Evolutionary conservation across 2,113 vertebrate genomes (phyloP).

Genomic region (Bujurquina vittata): DNA sequence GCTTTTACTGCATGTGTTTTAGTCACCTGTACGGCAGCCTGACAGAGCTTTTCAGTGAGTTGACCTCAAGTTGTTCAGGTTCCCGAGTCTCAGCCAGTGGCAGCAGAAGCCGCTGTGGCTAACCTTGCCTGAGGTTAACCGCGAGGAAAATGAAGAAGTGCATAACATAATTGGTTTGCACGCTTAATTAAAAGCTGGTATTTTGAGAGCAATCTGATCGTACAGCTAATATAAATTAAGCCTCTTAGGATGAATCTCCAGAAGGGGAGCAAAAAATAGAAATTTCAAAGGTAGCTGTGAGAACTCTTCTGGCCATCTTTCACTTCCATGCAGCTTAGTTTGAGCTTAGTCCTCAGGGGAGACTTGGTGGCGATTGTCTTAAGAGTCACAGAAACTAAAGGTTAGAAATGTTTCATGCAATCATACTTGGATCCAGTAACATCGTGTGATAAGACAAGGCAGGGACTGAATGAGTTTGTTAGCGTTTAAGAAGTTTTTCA

Average conservation of each 20-base stretch:
- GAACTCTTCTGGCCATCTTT: constrained; percentile 48
- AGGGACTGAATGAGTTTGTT: not conserved
- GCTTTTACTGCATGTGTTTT: not conserved
- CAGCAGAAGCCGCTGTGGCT: not conserved
- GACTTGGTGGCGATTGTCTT: constrained; percentile 42
- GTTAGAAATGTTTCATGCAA: constrained; percentile 4
- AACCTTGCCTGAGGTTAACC: constrained; percentile 54
- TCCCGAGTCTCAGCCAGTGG: not conserved
- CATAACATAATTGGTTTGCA: constrained; percentile 58
- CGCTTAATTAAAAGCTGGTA: constrained; percentile 60
- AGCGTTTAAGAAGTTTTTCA: not conserved
- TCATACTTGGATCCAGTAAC: not conserved
- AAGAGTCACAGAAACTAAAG: constrained; percentile 10
- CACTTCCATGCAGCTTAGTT: constrained; percentile 27
- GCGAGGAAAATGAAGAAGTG: constrained; percentile 32
- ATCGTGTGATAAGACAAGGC: not conserved
- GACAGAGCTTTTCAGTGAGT: not conserved
- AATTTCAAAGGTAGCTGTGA: constrained; percentile 51
- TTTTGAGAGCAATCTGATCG: constrained; percentile 67
- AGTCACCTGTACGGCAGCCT: not conserved
- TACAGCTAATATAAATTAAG: constrained; percentile 63
- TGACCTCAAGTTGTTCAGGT: not conserved
- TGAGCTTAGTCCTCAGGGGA: constrained; percentile 32
- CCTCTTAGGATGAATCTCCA: constrained; percentile 65
- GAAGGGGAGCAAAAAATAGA: constrained; percentile 52